Conservation (phyloP, 2,888 invertebrate genomes). For the Sphecodes monilicornis region DNA sequence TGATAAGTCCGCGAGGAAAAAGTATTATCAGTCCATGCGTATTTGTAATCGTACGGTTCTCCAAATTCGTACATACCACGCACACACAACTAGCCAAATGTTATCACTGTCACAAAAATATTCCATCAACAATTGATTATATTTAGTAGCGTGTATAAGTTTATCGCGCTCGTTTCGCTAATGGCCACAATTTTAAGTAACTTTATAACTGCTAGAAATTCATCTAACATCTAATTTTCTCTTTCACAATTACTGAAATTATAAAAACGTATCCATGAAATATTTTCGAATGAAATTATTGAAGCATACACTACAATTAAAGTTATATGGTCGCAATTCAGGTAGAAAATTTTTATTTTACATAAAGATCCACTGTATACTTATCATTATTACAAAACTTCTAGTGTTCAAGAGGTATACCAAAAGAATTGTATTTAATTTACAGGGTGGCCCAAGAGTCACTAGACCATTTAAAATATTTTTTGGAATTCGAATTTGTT, state of each 20-base stretch:
- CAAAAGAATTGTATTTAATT: not conserved
- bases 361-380: too few species aligned
- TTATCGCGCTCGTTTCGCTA: not conserved
- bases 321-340: too few species aligned
- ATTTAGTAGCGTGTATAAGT: not conserved
- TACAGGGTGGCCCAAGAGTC: not conserved
- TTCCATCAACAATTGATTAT: conserved; percentile 1
- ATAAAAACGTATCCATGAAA: not conserved
- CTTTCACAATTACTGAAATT: not conserved
- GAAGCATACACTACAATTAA: too few species aligned
- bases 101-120: conserved; percentile 7
- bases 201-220: not conserved
- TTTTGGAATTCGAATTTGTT: not conserved
- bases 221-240: not conserved
- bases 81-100: not conserved
- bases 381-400: too few species aligned
- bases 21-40: conserved; percentile 22
- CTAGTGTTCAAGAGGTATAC: too few species aligned
- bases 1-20: conserved; percentile 47
- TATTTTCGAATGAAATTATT: too few species aligned
- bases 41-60: not conserved
- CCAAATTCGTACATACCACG: not conserved
- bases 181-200: not conserved
- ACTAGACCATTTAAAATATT: not conserved
- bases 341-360: too few species aligned